Evolutionary conservation across 2,888 invertebrate genomes (phyloP), one percentile per base, ranked within the genome.

Genomic region (Aspidiotus rigidus): DNA sequence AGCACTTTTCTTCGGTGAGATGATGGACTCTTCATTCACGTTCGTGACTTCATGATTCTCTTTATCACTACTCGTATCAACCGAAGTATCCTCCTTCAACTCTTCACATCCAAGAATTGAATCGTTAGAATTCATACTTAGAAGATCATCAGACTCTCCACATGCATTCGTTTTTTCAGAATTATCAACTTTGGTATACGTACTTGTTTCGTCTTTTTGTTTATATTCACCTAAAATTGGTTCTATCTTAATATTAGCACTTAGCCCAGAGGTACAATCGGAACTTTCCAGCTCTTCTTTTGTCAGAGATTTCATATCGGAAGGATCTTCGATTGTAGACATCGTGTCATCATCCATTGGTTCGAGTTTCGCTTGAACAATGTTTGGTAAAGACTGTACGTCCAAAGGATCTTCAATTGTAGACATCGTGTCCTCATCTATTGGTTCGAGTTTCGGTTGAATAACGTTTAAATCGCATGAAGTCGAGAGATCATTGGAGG

Each of bases 51-150:
- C 28, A 16, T 44, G 11, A 40, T 67, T 67, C 44, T 67, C 60
- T 67, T 67, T 57, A 44, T 67, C 67, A 16, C 67, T 66, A 49
- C 49, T 44, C 17, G 57, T 59, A 44, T 69, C 61, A 6, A 59
- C 15, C 15, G 44, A 15, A 13, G 49, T 54, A 60, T 67, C 67
- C 49, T 59, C 53, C 28, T 67, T 67, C 13, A 69, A 62, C 53
- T 69, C 66, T 16, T 54, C 59, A 28, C 49, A 55, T 11, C 53
- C 60, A 10, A 67, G 28, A 39, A 59, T 10, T 2, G 13, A 10
- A 28, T 59, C 39, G 13, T 17, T 28, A 9, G 39, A 59, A 60
- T 57, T 67, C 39, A 60, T 40, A 60, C n/a, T 59, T 28, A 60
- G 7, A 44, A 67, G 57, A 67, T 67, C 60, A 60, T 13, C 60